A percentile compares a stretch with the other conserved stretches of the same genome.
Conservation (phyloP, 2,888 invertebrate species). For the Pheosia gnoma region DNA sequence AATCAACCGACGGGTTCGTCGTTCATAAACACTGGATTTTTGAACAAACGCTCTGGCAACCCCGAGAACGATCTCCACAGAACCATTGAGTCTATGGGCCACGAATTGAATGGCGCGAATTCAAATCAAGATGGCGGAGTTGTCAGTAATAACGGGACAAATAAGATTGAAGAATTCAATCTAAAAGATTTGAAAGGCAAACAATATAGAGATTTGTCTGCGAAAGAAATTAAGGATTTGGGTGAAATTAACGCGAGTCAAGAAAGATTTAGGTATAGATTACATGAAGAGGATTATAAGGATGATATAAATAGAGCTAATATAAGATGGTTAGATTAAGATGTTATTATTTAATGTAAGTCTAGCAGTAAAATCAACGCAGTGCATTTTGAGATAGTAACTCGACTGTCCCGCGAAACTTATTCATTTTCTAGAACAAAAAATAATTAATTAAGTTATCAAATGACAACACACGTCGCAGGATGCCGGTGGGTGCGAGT, state of each 20-base stretch:
- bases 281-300: slow-evolving; percentile 63
- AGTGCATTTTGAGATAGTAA: too few relatives aligned
- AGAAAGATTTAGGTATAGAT: slow-evolving; percentile 68
- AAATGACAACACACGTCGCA: too few relatives aligned
- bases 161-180: slow-evolving; percentile 28
- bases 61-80: slow-evolving; percentile 63
- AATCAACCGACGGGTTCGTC: slow-evolving; percentile 30
- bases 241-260: slow-evolving; percentile 64
- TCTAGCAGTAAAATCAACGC: too few relatives aligned
- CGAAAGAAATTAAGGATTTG: slow-evolving; percentile 60
- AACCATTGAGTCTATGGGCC: slow-evolving; percentile 65
- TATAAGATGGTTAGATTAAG: slow-evolving; percentile 65
- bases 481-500: too few relatives aligned
- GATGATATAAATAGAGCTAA: slow-evolving; percentile 56
- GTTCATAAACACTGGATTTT: slow-evolving; percentile 58
- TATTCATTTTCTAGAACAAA: too few relatives aligned
- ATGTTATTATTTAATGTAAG: neutral
- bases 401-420: too few relatives aligned
- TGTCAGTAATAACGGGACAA: slow-evolving; percentile 16
- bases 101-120: slow-evolving; percentile 56
- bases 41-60: slow-evolving; percentile 66
- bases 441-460: too few relatives aligned
- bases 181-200: slow-evolving; percentile 63
- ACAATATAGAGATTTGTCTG: slow-evolving; percentile 63
- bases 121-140: slow-evolving; percentile 27